Evolutionary conservation across 2,113 vertebrate species (phyloP).

Genomic region (Corythornis vintsioides): DNA sequence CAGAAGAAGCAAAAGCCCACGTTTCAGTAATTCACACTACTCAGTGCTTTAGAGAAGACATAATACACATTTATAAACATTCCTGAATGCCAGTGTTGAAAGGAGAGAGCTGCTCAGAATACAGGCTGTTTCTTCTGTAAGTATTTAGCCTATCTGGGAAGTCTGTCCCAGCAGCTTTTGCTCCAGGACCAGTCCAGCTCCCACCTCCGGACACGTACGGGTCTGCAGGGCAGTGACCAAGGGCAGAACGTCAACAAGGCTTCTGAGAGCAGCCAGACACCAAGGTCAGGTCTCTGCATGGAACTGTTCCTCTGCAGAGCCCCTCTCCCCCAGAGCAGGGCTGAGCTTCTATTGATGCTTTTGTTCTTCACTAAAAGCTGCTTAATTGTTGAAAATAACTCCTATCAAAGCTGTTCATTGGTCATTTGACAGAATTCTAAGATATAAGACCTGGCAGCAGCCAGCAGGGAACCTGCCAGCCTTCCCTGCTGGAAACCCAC

Average conservation of each 20-base stretch:
- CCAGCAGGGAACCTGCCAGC: constrained; percentile 21
- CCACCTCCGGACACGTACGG: fast-evolving
- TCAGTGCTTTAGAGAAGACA: neutral
- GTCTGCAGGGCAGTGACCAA: neutral
- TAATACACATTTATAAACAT: neutral
- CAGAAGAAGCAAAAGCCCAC: neutral
- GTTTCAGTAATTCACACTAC: neutral
- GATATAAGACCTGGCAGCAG: constrained; percentile 16
- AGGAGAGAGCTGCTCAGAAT: neutral
- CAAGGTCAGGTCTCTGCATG: neutral
- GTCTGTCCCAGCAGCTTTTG: neutral
- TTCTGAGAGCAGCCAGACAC: neutral
- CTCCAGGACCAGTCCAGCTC: neutral
- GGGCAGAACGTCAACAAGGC: neutral
- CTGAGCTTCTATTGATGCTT: neutral
- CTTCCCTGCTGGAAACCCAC: constrained; percentile 25
- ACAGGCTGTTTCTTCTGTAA: neutral
- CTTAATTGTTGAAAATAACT: constrained; percentile 18
- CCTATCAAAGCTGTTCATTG: neutral
- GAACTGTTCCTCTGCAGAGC: neutral
- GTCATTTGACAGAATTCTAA: neutral
- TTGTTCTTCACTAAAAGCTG: neutral
- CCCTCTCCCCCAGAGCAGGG: neutral
- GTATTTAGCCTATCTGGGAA: neutral
- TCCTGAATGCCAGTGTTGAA: neutral